Conservation (phyloP, 2,797 vertebrate species). For the Eulemur albifrons region DNA sequence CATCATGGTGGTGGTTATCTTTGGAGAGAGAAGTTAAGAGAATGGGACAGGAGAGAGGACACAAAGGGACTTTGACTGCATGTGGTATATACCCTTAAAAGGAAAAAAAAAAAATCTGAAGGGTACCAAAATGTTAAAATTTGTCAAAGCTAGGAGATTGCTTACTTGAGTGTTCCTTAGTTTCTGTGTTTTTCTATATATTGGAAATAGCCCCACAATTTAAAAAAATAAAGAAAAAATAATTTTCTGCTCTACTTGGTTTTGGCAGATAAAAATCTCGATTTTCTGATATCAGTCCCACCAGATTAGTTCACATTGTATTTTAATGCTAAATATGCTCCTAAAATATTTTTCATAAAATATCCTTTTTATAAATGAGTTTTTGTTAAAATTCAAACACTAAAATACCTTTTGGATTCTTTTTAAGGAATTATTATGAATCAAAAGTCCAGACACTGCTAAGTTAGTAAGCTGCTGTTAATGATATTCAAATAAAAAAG, state of each 20-base stretch:
- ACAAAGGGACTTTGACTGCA: neutral
- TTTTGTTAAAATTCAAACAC: constrained; percentile 38
- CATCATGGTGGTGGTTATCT: neutral
- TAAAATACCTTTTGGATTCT: neutral
- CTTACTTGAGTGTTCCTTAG: neutral
- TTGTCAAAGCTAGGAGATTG: neutral
- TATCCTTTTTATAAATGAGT: neutral
- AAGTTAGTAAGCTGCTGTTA: constrained; percentile 10
- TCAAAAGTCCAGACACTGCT: neutral
- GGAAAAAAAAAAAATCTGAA: neutral
- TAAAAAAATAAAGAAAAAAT: neutral
- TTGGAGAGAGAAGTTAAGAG: neutral
- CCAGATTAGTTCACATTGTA: neutral
- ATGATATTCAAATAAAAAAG: neutral
- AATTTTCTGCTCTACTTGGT: neutral
- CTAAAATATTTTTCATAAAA: constrained; percentile 36
- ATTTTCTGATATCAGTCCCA: neutral
- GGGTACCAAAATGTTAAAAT: neutral
- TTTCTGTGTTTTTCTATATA: neutral
- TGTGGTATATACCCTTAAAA: neutral
- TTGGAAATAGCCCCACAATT: neutral
- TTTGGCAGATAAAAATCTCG: constrained; percentile 32
- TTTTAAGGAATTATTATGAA: constrained; percentile 1
- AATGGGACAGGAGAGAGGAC: neutral
- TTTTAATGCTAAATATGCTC: neutral